phyloP scores from a whole-genome alignment of 1,140 invertebrate species.

The Aricia agestis region DNA sequence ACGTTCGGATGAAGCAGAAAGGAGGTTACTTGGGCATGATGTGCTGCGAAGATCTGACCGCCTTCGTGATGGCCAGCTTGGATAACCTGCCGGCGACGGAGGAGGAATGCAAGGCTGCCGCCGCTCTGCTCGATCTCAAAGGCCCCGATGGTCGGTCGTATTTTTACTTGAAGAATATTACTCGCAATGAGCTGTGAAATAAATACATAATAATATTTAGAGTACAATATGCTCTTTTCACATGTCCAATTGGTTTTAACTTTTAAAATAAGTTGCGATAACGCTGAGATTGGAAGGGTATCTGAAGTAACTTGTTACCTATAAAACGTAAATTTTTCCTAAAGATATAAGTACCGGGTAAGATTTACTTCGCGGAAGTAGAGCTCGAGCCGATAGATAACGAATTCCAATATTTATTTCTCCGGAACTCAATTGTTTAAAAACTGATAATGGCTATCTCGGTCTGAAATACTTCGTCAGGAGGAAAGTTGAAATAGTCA shows the following conservation, averaged over 20 bases:
- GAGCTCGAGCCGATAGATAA: not conserved
- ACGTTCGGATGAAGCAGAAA: slow-evolving; percentile 51
- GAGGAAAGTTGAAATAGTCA: not conserved
- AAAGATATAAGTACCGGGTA: not conserved
- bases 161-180: slow-evolving; percentile 35
- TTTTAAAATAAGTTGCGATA: too few species aligned
- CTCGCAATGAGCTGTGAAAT: slow-evolving; percentile 21
- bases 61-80: slow-evolving; percentile 44
- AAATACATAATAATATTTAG: slow-evolving; percentile 7
- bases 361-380: not conserved
- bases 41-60: slow-evolving; percentile 57
- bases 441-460: not conserved
- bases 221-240: too few species aligned
- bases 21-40: slow-evolving; percentile 53
- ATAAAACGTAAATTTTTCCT: not conserved
- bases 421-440: not conserved
- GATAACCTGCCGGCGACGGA: slow-evolving; percentile 45
- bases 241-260: too few species aligned
- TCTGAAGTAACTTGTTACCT: too few species aligned
- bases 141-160: slow-evolving; percentile 44
- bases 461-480: not conserved
- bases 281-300: too few species aligned
- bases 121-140: slow-evolving; percentile 37
- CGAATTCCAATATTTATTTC: slow-evolving; percentile 1
- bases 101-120: slow-evolving; percentile 37